Conservation (phyloP, 2,797 vertebrate species). For the Hemitrygon akajei region DNA sequence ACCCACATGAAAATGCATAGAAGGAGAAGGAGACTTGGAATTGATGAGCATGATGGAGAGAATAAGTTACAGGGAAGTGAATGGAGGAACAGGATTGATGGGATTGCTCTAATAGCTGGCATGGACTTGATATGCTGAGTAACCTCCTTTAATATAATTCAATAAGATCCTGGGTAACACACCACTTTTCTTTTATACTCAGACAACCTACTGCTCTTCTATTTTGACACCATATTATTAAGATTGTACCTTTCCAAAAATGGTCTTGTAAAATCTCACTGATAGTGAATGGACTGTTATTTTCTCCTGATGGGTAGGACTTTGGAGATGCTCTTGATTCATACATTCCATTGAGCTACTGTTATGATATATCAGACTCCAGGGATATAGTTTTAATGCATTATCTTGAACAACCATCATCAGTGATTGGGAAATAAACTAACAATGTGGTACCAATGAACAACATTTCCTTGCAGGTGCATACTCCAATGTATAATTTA, state of each 20-base stretch:
- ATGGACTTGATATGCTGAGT: too few relatives aligned
- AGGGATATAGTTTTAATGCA: neutral
- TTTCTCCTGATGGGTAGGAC: neutral
- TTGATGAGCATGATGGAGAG: too few relatives aligned
- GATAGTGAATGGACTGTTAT: neutral
- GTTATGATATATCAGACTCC: neutral
- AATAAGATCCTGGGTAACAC: neutral
- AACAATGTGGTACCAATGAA: too few relatives aligned
- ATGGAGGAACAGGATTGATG: too few relatives aligned
- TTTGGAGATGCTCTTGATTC: neutral
- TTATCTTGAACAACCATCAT: neutral
- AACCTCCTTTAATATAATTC: neutral
- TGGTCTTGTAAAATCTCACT: neutral
- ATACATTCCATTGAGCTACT: neutral
- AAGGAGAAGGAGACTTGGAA: too few relatives aligned
- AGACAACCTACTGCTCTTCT: neutral
- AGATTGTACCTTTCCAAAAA: neutral
- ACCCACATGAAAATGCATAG: too few relatives aligned
- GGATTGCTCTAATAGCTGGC: too few relatives aligned
- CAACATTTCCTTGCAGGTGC: neutral
- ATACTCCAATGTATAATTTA: too few relatives aligned
- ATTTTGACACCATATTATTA: neutral
- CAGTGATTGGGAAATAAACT: slow-evolving; percentile 20
- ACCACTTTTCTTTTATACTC: neutral
- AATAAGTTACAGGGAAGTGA: too few relatives aligned